Evolutionary conservation across 2,113 vertebrate species (phyloP), one percentile per base, ranked within the genome.

Genomic region (Machaerirhynchus nigripectus): DNA sequence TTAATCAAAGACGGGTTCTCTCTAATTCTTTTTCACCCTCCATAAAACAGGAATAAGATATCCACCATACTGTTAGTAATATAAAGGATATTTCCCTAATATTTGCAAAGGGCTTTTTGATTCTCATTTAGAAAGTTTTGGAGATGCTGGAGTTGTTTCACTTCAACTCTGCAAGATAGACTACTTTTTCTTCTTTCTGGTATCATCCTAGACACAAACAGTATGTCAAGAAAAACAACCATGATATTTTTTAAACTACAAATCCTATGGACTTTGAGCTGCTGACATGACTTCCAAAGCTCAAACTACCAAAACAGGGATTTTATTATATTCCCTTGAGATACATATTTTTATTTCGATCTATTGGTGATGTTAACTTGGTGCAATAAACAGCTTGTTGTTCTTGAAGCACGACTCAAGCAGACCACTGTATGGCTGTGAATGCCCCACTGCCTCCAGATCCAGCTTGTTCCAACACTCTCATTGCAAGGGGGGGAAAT

Each of bases 401-500:
- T 31, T 12, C 42, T 75, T 67, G 39, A 78, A 84, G 27, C 28
- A 50, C 42, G 55, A 10, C 16, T 37, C 23, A 49, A 1, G 2
- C 7, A 59, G 27, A 44, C 10, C 8, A 26, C 17, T 2, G 0
- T 39, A 30, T 9, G 18, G 33, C 2, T 24, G 6, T 42, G 35
- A 37, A 19, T 1, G 1, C 17, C 10, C 21, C 42, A 37, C 14
- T 39, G 26, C 14, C 30, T 82, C 42, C 35, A 33, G 18, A 64
- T 27, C 12, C 55, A 89, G 6, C 28, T 90, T 35, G 42, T 8
- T 63, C 33, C 65, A 79, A 4, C 4, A 14, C 16, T 8, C 19
- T 44, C 18, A 15, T 3, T 56, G 21, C 1, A 3, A 56, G 40
- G 20, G 13, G 3, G 0, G 1, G 75, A 55, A 65, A 46, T 1